phyloP scores from a whole-genome alignment of 92 coral and sea anemone genomes.

The Blastomussa wellsi region DNA sequence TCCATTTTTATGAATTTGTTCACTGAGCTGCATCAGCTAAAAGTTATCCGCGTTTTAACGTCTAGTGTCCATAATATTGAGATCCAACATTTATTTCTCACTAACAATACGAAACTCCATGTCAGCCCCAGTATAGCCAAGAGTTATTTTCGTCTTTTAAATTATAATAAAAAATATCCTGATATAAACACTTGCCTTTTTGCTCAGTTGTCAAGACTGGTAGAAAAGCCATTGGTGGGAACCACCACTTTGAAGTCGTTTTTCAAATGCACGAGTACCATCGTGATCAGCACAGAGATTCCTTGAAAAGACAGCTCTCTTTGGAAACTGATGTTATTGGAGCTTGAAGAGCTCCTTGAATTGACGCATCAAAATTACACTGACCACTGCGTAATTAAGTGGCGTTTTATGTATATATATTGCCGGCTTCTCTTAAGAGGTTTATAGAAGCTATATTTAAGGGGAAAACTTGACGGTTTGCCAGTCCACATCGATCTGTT shows the following conservation, averaged over 20 bases:
- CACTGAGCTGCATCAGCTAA: too few relatives aligned
- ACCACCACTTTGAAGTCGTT: background rate
- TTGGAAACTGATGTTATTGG: background rate
- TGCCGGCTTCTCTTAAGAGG: background rate
- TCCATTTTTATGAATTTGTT: too few relatives aligned
- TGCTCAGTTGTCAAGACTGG: background rate
- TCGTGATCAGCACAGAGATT: background rate
- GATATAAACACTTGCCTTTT: conserved; percentile 2
- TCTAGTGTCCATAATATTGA: background rate
- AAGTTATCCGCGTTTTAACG: too few relatives aligned
- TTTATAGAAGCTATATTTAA: background rate
- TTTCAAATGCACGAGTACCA: background rate
- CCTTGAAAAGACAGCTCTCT: background rate
- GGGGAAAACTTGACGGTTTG: background rate
- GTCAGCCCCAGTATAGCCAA: background rate
- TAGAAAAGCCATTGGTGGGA: background rate
- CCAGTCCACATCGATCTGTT: background rate
- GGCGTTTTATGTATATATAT: background rate
- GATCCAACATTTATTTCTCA: too few relatives aligned
- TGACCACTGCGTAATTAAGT: background rate
- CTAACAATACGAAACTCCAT: background rate
- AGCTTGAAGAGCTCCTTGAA: conserved; percentile 20
- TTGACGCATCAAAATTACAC: conserved; percentile 21
- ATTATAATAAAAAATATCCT: background rate
- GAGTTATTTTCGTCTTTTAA: background rate